Percentiles rank a stretch among this genome's conserved stretches.
These are phyloP conservation scores for Bos indicus DNA, from an alignment of 2,113 vertebrate genomes.

Conservation along the genomic window DNA sequence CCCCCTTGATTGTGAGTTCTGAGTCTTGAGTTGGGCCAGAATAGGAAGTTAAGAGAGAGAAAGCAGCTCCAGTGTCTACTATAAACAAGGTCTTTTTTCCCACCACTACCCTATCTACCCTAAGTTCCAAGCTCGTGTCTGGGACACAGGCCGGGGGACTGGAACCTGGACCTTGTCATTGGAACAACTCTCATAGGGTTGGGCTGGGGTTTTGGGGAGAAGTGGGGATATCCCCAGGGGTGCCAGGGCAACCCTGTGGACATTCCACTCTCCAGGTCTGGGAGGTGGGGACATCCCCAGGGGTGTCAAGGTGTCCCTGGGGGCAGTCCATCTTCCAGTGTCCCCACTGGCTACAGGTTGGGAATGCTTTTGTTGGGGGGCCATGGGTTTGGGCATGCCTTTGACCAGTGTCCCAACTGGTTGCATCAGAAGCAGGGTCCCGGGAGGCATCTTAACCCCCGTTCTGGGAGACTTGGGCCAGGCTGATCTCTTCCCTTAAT, in stretches of 20 bases:
- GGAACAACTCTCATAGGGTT: background rate
- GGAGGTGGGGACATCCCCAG: background rate
- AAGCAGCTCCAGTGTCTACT: background rate
- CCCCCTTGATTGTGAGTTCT: background rate
- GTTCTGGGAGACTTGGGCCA: background rate
- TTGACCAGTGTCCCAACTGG: background rate
- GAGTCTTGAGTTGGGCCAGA: background rate
- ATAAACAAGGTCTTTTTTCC: background rate
- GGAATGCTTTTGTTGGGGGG: background rate
- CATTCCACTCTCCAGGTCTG: background rate
- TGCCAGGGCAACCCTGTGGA: fast-evolving
- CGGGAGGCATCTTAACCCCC: fast-evolving
- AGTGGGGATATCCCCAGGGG: background rate
- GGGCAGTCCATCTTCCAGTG: background rate
- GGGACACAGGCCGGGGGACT: fast-evolving
- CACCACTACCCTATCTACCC: background rate
- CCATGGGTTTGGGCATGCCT: fast-evolving
- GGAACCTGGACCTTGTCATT: fast-evolving
- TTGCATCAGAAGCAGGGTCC: background rate
- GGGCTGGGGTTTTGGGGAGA: background rate
- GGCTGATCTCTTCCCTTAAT: background rate
- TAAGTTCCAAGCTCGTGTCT: background rate
- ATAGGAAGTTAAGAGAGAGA: background rate
- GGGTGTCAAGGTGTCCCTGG: background rate
- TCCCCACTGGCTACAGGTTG: background rate